Evolutionary conservation across 2,888 invertebrate species (phyloP), one percentile per base, ranked within the genome.

Genomic region (Ornithoptera alexandrae): DNA sequence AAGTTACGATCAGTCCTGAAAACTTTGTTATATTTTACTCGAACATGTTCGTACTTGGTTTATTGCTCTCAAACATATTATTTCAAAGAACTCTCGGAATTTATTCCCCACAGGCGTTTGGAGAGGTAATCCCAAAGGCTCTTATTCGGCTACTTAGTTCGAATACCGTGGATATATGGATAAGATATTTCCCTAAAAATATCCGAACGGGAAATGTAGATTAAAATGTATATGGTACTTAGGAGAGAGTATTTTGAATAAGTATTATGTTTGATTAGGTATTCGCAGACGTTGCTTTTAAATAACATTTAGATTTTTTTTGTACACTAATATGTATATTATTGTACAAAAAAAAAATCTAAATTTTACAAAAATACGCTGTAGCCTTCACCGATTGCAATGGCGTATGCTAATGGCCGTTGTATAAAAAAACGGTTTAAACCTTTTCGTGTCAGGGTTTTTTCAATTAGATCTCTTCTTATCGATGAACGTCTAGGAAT

Each of bases 21-120:
- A 91, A 90, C 87, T 91, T 90, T 83, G 85, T 82, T 87, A 84
- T 85, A 85, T 89, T 85, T 85, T 87, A 84, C 84, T 78, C 79
- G 84, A 87, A 86, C 86, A 82, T 87, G 84, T 88, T 86, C 86
- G 84, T 89, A 90, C 87, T 90, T 90, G 88, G 87, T 91, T 92
- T 92, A 92, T 91, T 86, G 87, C 90, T 86, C 86, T 80, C 80
- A 77, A 81, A 86, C 87, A 90, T 90, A 90, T 91, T 91, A 92
- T 92, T 89, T 92, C 90, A 89, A 88, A 88, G 90, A 89, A 89
- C 85, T 88, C 86, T 73, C 68, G 73, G 84, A 90, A 90, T 90
- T 89, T 90, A 89, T 90, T 87, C 83, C 81, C 77, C 84, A 82
- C 83, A 84, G 86, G 85, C 84, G 84, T 83, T 83, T 84, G 82